phyloP scores from a whole-genome alignment of 2,797 vertebrate species.

The Hyperoplus immaculatus region DNA sequence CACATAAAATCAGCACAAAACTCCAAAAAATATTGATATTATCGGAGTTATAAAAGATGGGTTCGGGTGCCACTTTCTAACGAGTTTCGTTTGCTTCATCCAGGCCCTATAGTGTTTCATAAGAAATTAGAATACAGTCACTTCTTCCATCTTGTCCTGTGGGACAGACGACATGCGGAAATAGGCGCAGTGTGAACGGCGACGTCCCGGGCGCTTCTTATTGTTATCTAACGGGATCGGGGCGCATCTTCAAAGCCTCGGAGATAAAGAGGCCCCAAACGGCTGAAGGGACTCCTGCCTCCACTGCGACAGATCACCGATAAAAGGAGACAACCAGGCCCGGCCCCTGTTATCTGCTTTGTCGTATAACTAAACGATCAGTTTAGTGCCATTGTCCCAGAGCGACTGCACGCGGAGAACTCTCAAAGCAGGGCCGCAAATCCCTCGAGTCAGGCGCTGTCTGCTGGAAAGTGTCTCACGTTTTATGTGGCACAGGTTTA shows the following conservation, averaged over 20 bases:
- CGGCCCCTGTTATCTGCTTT: slow-evolving; percentile 77
- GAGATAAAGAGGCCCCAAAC: slow-evolving; percentile 74
- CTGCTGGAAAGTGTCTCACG: neutral
- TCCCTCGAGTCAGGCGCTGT: slow-evolving; percentile 21
- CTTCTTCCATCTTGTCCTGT: neutral
- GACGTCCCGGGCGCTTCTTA: slow-evolving; percentile 56
- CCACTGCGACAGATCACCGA: slow-evolving; percentile 74
- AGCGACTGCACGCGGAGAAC: slow-evolving; percentile 42
- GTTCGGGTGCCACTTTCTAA: neutral
- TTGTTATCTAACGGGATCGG: slow-evolving; percentile 79
- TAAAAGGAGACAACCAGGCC: slow-evolving; percentile 73
- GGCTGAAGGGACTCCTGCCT: slow-evolving; percentile 66
- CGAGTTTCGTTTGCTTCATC: neutral
- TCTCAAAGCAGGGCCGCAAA: slow-evolving; percentile 30
- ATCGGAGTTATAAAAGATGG: neutral
- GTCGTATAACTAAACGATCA: slow-evolving; percentile 79
- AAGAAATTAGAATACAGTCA: slow-evolving; percentile 29
- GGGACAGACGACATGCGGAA: slow-evolving; percentile 73
- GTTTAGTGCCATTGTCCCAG: slow-evolving; percentile 67
- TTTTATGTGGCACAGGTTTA: neutral
- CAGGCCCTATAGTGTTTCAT: neutral
- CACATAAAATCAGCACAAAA: neutral
- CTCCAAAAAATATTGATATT: neutral
- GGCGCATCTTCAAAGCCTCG: slow-evolving; percentile 75
- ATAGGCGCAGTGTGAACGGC: slow-evolving; percentile 74